phyloP scores from a whole-genome alignment of 2,797 vertebrate species.

The Graptemys geographica region DNA sequence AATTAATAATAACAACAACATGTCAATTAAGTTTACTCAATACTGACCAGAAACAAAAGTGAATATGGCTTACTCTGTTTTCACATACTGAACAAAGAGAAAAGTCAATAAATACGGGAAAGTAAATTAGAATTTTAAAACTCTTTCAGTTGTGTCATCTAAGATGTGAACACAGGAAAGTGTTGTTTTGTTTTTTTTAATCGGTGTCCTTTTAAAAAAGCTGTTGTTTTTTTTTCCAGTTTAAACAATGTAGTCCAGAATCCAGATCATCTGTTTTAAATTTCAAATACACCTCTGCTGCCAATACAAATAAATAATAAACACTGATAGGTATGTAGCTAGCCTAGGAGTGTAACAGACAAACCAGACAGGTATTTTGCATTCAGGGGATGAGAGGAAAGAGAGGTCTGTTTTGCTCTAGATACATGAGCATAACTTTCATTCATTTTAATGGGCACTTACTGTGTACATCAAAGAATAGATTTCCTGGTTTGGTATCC shows the following conservation, averaged over 20 bases:
- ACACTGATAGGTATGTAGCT: not conserved
- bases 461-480: not conserved
- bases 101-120: not conserved
- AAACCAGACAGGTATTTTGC: conserved; percentile 22
- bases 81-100: not conserved
- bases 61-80: not conserved
- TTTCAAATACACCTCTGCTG: conserved; percentile 20
- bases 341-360: not conserved
- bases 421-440: not conserved
- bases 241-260: conserved; percentile 14
- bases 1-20: not conserved
- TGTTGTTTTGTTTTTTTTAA: not conserved
- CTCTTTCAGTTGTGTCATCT: not conserved
- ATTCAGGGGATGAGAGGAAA: conserved; percentile 15
- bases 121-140: not conserved
- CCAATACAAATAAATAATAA: conserved; percentile 36
- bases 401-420: not conserved
- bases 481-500: not conserved
- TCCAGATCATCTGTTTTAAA: conserved; percentile 49
- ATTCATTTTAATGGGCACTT: not conserved
- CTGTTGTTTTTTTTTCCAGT: not conserved
- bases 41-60: not conserved
- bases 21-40: not conserved
- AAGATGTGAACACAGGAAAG: not conserved
- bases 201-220: not conserved